Evolutionary conservation across 2,113 vertebrate genomes (phyloP).

Genomic region (Lepidothrix coronata): DNA sequence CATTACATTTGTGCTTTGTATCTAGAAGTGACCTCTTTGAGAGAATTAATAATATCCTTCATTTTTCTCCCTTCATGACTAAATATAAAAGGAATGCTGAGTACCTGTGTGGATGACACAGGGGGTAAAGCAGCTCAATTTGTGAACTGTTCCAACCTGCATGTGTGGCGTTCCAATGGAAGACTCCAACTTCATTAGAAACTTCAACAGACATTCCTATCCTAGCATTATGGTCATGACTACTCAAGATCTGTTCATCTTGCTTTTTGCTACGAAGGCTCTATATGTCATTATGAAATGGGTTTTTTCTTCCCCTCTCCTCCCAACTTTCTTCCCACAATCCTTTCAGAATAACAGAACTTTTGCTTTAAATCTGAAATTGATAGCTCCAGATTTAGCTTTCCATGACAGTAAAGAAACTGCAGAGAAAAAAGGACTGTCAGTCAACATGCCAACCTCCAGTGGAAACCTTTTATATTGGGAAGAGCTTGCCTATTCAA

Average conservation of each 20-base stretch:
- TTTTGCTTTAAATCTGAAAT: background rate
- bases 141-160: background rate
- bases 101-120: background rate
- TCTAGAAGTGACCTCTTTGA: background rate
- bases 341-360: background rate
- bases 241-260: background rate
- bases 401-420: background rate
- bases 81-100: background rate
- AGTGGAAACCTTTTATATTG: background rate
- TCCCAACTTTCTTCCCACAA: background rate
- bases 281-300: background rate
- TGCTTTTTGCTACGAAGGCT: background rate
- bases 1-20: background rate
- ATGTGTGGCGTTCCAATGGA: background rate
- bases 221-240: background rate
- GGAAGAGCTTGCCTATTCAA: background rate
- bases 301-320: rapidly evolving
- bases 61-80: background rate
- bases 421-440: background rate
- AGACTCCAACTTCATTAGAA: background rate
- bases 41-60: background rate
- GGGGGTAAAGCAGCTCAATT: background rate
- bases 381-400: background rate
- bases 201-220: background rate
- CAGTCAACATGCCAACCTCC: background rate